Percentiles rank a stretch among this genome's conserved stretches.
Evolutionary conservation across 2,113 vertebrate genomes (phyloP).

Genomic region (Terrapene triunguis): DNA sequence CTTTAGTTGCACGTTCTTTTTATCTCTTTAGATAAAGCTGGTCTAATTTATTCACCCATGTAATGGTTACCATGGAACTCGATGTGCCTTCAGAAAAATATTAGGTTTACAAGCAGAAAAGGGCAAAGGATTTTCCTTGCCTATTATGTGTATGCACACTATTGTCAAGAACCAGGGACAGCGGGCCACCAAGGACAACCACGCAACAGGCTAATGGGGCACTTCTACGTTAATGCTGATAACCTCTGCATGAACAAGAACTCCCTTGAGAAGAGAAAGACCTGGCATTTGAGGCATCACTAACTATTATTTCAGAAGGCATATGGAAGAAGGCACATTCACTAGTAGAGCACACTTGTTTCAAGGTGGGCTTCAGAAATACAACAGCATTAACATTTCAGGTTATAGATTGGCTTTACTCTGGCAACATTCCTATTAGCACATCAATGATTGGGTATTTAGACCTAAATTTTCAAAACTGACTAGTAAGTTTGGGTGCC

Average conservation of each 20-base stretch:
- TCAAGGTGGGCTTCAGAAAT: too few relatives aligned
- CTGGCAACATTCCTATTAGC: not conserved
- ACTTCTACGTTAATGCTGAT: not conserved
- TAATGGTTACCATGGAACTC: not conserved
- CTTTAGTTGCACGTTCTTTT: not conserved
- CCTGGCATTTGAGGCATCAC: not conserved
- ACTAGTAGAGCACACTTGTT: not conserved
- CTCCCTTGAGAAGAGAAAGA: not conserved
- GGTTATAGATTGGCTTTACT: too few relatives aligned
- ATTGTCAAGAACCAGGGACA: not conserved
- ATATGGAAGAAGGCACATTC: not conserved
- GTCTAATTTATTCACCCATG: slow-evolving; percentile 18
- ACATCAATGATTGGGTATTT: not conserved
- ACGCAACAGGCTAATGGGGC: not conserved
- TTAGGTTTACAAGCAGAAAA: not conserved
- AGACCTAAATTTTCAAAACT: not conserved
- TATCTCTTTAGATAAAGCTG: slow-evolving; percentile 36
- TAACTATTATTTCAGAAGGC: not conserved
- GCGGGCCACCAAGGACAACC: not conserved
- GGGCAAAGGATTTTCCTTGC: not conserved
- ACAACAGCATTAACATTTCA: too few relatives aligned
- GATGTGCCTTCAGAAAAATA: not conserved
- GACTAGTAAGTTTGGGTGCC: not conserved
- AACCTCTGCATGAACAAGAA: not conserved
- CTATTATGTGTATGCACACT: not conserved